These are phyloP conservation scores for fruit fly (Drosophila melanogaster) DNA, from an alignment of 1,140 invertebrate species.

Conservation along the genomic window Release_6_plus_ISO1_MT NC_004354.4:155001-155500, in stretches of 20 bases:
- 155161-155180: slow-evolving; percentile 6
- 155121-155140: slow-evolving; percentile 2
- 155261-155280: too few species aligned
- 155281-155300: too few species aligned
- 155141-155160: slow-evolving; percentile 3
- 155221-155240: slow-evolving; percentile 5
- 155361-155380: too few species aligned
- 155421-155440: too few species aligned
- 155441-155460: too few species aligned
- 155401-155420: too few species aligned
- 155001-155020: slow-evolving; percentile 65
- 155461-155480: too few species aligned
- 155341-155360: too few species aligned
- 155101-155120: slow-evolving; percentile 37
- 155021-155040: slow-evolving; percentile 31
- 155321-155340: too few species aligned
- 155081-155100: slow-evolving; percentile 8
- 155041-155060: slow-evolving; percentile 43
- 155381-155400: too few species aligned
- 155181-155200: slow-evolving; percentile 30
- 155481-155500: too few species aligned
- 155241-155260: not conserved
- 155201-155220: slow-evolving; percentile 6
- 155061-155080: slow-evolving; percentile 43
- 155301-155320: too few species aligned